Conservation (phyloP, 2,888 invertebrate genomes). For the Oscheius sp. region DNA sequence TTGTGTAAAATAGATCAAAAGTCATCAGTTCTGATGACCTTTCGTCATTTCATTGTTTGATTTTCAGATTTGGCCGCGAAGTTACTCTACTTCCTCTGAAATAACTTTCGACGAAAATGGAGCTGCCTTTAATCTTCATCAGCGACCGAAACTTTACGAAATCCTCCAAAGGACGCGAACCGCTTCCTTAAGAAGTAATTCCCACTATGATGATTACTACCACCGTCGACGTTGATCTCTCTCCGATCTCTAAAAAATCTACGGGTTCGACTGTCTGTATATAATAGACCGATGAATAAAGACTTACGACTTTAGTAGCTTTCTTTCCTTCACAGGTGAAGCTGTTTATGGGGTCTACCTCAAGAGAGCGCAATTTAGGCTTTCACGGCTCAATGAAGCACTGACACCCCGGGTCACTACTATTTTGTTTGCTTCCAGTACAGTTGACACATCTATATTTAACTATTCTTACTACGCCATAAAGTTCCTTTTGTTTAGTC, state of each 20-base stretch:
- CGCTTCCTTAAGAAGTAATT: slow-evolving; percentile 10
- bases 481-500: neutral
- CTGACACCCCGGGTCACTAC: slow-evolving; percentile 25
- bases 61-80: slow-evolving; percentile 57
- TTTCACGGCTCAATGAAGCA: slow-evolving; percentile 28
- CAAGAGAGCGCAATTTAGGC: slow-evolving; percentile 24
- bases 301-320: too few species aligned
- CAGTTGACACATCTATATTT: slow-evolving; percentile 2
- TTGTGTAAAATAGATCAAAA: neutral
- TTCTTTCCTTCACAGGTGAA: too few species aligned
- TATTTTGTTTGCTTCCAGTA: slow-evolving; percentile 11
- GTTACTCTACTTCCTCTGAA: slow-evolving; percentile 51
- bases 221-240: neutral
- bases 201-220: slow-evolving; percentile 12
- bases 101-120: slow-evolving; percentile 60
- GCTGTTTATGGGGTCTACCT: slow-evolving; percentile 25
- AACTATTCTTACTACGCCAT: neutral
- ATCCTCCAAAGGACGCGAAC: slow-evolving; percentile 31
- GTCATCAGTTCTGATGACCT: neutral
- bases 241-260: neutral
- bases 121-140: slow-evolving; percentile 46
- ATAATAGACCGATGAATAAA: slow-evolving; percentile 2
- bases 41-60: slow-evolving; percentile 11
- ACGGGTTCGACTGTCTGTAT: too few species aligned
- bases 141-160: slow-evolving; percentile 33